Percentiles rank a stretch among this genome's conserved stretches.
phyloP scores from a whole-genome alignment of 2,888 invertebrate genomes.

The Drymonia ruficornis region DNA sequence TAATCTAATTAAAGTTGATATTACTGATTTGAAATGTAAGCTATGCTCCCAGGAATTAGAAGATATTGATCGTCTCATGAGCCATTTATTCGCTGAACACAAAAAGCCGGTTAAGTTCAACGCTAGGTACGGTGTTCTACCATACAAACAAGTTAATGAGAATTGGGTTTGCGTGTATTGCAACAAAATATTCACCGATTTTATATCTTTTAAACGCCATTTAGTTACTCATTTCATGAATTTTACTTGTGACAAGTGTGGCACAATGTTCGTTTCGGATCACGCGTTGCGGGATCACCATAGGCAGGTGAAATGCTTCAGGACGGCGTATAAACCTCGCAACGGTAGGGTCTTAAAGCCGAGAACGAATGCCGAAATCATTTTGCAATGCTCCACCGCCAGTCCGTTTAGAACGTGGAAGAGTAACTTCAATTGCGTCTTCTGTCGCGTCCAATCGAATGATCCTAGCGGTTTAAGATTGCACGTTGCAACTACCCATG shows the following conservation, averaged over 20 bases:
- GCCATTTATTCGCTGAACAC: slow-evolving; percentile 65
- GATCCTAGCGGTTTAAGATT: slow-evolving; percentile 67
- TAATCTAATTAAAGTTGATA: slow-evolving; percentile 74
- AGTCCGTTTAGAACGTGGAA: slow-evolving; percentile 78
- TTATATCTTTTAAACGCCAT: slow-evolving; percentile 70
- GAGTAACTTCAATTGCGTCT: slow-evolving; percentile 75
- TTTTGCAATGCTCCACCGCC: slow-evolving; percentile 73
- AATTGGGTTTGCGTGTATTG: slow-evolving; percentile 72
- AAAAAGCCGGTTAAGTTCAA: slow-evolving; percentile 71
- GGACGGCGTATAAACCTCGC: slow-evolving; percentile 70
- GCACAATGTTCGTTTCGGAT: slow-evolving; percentile 71
- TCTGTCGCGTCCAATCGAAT: slow-evolving; percentile 72
- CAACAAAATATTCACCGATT: slow-evolving; percentile 59
- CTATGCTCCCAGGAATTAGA: slow-evolving; percentile 59
- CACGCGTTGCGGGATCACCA: slow-evolving; percentile 71
- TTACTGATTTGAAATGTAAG: slow-evolving; percentile 73
- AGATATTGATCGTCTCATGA: slow-evolving; percentile 69
- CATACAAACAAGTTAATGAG: slow-evolving; percentile 65
- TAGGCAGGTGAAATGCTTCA: slow-evolving; percentile 73
- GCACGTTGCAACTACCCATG: slow-evolving; percentile 66
- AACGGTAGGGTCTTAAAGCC: slow-evolving; percentile 68
- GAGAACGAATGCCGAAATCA: slow-evolving; percentile 73
- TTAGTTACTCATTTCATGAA: slow-evolving; percentile 74
- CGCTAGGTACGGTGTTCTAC: slow-evolving; percentile 70
- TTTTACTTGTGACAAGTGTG: slow-evolving; percentile 74